Conservation (phyloP, 2,797 vertebrate genomes). For the Coregonus ussuriensis region DNA sequence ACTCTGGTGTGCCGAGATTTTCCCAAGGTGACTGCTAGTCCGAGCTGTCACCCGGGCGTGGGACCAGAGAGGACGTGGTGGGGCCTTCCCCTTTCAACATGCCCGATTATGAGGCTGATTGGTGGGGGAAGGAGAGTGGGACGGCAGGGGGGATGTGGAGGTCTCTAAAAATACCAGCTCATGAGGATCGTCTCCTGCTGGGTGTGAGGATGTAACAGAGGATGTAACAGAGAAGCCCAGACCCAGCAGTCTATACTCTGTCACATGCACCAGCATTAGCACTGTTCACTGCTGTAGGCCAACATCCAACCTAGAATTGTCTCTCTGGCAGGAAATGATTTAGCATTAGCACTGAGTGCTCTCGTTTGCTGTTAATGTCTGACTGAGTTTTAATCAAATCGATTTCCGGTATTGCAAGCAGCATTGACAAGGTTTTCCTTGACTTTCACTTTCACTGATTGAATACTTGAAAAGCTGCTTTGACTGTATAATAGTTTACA, state of each 20-base stretch:
- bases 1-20: not conserved
- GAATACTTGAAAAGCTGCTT: too few species aligned
- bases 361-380: too few species aligned
- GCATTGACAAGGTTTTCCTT: too few species aligned
- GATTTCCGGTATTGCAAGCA: too few species aligned
- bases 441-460: too few species aligned
- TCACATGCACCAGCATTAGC: too few species aligned
- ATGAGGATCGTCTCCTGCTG: not conserved
- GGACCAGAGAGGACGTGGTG: not conserved
- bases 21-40: slow-evolving; percentile 18
- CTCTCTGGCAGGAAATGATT: not conserved
- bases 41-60: not conserved
- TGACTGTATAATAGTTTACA: too few species aligned
- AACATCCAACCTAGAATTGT: not conserved
- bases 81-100: not conserved
- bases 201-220: not conserved
- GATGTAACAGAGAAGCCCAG: not conserved
- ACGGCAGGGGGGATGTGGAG: not conserved
- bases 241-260: too few species aligned
- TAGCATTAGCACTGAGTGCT: too few species aligned
- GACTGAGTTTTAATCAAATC: too few species aligned
- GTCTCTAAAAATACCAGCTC: not conserved
- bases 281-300: not conserved
- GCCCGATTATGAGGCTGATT: not conserved
- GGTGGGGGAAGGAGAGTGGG: too few species aligned